Evolutionary conservation across 2,888 invertebrate genomes (phyloP).

Genomic region (Cheilosia urbana): DNA sequence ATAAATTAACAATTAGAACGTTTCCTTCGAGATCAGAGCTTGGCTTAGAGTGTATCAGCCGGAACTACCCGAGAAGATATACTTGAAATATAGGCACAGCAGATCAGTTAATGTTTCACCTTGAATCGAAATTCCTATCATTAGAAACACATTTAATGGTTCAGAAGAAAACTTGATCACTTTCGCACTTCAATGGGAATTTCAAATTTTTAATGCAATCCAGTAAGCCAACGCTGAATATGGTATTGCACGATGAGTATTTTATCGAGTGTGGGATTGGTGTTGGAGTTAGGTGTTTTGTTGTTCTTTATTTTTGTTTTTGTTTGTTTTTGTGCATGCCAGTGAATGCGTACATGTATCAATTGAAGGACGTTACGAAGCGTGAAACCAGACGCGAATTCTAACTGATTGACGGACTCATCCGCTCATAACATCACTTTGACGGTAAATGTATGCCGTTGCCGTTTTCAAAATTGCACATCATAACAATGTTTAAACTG

Average conservation of each 20-base stretch:
- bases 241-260: constrained; percentile 3
- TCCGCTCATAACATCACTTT: constrained; percentile 52
- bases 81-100: constrained; percentile 7
- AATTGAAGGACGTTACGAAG: constrained; percentile 55
- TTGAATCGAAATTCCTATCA: constrained; percentile 30
- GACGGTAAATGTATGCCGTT: not conserved
- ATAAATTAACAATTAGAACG: constrained; percentile 34
- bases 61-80: constrained; percentile 31
- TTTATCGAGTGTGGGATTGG: not conserved
- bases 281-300: not conserved
- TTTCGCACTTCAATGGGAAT: constrained; percentile 34
- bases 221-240: constrained; percentile 3
- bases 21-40: constrained; percentile 13
- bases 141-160: constrained; percentile 1
- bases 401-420: constrained; percentile 57
- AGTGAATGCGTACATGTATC: constrained; percentile 5
- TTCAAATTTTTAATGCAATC: constrained; percentile 14
- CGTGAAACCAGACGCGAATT: constrained; percentile 50
- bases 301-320: not conserved
- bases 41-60: constrained; percentile 28
- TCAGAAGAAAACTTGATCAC: constrained; percentile 25
- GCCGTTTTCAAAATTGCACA: constrained; percentile 6
- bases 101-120: constrained; percentile 17
- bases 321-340: not conserved
- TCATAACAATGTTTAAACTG: constrained; percentile 10